Evolutionary conservation across 30 jellyfish, hydroid and myxozoan genomes (phyloP), one percentile per base, ranked within the genome.

Genomic region (Pseudorhiza aurosa): DNA sequence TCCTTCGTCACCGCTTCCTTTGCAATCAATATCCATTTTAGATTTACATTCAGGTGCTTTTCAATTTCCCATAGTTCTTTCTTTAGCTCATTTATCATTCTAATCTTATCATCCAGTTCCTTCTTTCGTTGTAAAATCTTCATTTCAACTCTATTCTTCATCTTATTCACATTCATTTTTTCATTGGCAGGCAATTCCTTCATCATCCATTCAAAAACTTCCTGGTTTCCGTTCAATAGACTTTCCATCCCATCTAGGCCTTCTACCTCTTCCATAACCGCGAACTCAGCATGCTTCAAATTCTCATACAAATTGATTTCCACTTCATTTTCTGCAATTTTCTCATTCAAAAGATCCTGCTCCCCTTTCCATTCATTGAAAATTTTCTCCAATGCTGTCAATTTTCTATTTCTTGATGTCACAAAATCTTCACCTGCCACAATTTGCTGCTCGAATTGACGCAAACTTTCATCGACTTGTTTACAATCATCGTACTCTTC

Each of bases 11-110:
- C 91, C 4, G 91, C 91, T 37, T 57, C 65, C 46, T 53, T 80
- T 47, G 91, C 83, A 43, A 80, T 80, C 36, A 80, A 58, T 15
- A 80, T 80, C 91, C 91, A 80, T 1, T 55, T 80, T 36, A 80
- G 24, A 70, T 80, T 80, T 8, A 65, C 59, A 22, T 51, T 46
- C 33, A 80, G 21, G 22, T 57, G 80, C 18, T 31, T 26, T 22
- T 80, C 58, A n/a, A 80, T 65, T 22, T 51, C 77, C 12, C 29
- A 24, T 27, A 80, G 68, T 27, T 80, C 84, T 64, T 19, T 32
- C 31, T 32, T 22, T 47, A 65, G 4, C 4, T 4, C 58, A 80
- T 80, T 77, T 1, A 55, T 44, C 58, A 32, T 25, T 30, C 37
- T 42, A 4, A 19, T 19, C 43, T 53, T 72, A 11, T 29, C 37